These are phyloP conservation scores for Cephus spinipes DNA, from an alignment of 2,888 invertebrate species.

Conservation along the genomic window DNA sequence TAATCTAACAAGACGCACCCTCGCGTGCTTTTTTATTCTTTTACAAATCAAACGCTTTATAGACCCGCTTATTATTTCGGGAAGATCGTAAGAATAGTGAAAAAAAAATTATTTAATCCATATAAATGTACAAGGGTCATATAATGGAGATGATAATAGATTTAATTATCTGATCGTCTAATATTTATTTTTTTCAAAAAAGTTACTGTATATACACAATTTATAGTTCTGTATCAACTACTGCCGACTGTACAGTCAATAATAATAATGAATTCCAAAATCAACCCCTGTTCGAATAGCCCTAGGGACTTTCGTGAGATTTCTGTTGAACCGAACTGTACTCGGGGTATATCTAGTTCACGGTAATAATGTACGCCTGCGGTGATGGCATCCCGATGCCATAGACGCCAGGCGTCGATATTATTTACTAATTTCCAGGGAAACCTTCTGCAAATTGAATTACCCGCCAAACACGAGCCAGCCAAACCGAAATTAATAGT, in stretches of 20 bases:
- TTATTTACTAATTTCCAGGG: constrained; percentile 47
- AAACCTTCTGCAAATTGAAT: constrained; percentile 49
- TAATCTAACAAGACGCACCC: background rate
- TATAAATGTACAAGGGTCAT: background rate
- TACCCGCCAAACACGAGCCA: constrained; percentile 41
- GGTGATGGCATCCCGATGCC: constrained; percentile 12
- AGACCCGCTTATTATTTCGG: background rate
- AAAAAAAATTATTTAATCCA: background rate
- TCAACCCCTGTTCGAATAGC: background rate
- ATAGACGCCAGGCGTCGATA: constrained; percentile 31
- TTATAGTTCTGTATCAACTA: background rate
- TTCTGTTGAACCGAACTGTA: background rate
- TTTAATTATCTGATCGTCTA: background rate
- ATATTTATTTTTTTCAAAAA: background rate
- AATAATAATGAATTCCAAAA: background rate
- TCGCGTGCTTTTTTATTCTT: background rate
- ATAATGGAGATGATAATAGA: background rate
- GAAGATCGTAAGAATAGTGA: background rate
- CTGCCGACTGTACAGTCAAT: background rate
- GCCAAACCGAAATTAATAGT: constrained; percentile 58
- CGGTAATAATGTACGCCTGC: constrained; percentile 48
- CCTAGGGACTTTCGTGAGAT: background rate
- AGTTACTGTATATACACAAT: background rate
- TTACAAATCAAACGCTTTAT: background rate
- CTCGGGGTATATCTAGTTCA: constrained; percentile 13